phyloP scores from a whole-genome alignment of 2,113 vertebrate genomes.

The Oxygymnocypris stewartii region DNA sequence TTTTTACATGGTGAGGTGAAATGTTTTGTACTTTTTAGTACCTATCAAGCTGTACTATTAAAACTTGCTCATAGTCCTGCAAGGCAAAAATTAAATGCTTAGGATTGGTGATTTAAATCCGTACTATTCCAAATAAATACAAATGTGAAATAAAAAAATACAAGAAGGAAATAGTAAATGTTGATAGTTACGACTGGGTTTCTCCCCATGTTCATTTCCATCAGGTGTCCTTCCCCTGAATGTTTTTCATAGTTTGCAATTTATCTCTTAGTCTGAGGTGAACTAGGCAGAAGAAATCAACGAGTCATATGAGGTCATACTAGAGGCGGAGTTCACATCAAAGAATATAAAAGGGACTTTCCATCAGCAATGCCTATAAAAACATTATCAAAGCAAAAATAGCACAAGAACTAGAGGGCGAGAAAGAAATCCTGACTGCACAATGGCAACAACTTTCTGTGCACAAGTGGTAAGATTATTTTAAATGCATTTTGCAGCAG shows the following conservation, averaged over 20 bases:
- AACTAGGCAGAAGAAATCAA: neutral
- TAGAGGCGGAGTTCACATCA: too few species aligned
- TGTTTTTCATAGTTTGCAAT: neutral
- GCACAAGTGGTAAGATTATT: neutral
- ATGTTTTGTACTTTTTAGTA: neutral
- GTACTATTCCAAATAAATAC: neutral
- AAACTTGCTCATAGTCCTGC: neutral
- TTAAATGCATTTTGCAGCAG: neutral
- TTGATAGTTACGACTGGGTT: too few species aligned
- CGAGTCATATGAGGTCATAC: too few species aligned
- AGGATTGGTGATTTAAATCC: neutral
- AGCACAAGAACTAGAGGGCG: too few species aligned
- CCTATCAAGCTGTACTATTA: neutral
- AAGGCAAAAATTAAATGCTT: neutral
- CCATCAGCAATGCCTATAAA: neutral
- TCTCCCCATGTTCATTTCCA: neutral
- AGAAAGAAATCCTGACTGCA: neutral
- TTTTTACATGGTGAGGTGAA: neutral
- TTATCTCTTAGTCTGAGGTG: neutral
- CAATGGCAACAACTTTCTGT: fast-evolving
- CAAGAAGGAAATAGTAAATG: too few species aligned
- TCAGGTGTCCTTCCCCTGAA: neutral
- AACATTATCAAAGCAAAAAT: too few species aligned
- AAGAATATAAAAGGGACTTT: neutral
- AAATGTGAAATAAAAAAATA: neutral